These are phyloP conservation scores for Brachyptera risi DNA, from an alignment of 2,888 invertebrate species.

Conservation along the genomic window DNA sequence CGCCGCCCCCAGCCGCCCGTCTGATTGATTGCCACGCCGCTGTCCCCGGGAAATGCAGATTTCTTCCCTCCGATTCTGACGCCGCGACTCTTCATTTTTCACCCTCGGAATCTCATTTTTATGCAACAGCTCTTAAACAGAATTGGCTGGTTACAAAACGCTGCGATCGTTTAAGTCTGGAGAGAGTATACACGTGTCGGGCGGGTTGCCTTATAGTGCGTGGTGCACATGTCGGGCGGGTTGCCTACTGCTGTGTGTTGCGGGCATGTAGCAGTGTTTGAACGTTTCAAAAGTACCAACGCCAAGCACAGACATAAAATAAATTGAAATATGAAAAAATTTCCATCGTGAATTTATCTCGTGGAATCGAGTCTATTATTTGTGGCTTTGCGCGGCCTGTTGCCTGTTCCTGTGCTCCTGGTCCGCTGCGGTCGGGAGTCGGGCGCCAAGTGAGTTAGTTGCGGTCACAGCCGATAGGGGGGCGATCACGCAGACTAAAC, in stretches of 20 bases:
- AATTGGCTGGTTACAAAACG: slow-evolving; percentile 26
- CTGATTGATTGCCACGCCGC: slow-evolving; percentile 32
- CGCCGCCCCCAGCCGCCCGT: slow-evolving; percentile 18
- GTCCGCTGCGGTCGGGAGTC: too few species aligned
- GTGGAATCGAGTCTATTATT: neutral
- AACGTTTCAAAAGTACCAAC: neutral
- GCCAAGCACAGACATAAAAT: neutral
- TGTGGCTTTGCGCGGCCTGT: neutral
- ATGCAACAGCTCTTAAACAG: slow-evolving; percentile 32
- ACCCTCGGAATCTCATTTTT: slow-evolving; percentile 33
- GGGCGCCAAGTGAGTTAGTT: too few species aligned
- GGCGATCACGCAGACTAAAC: too few species aligned
- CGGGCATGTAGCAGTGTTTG: neutral
- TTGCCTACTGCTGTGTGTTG: neutral
- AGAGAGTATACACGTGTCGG: slow-evolving; percentile 12
- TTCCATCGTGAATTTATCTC: neutral
- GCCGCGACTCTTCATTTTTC: slow-evolving; percentile 33
- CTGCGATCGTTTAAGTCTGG: slow-evolving; percentile 3
- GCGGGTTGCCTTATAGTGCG: too few species aligned
- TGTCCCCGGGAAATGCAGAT: slow-evolving; percentile 33
- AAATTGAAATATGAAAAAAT: slow-evolving; percentile 9
- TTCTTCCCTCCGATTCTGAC: slow-evolving; percentile 23
- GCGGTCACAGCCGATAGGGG: too few species aligned
- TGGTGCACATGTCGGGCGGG: too few species aligned
- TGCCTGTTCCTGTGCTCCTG: too few species aligned